Evolutionary conservation across 2,113 vertebrate species (phyloP).

Genomic region (Cyprinodon variegatus): DNA sequence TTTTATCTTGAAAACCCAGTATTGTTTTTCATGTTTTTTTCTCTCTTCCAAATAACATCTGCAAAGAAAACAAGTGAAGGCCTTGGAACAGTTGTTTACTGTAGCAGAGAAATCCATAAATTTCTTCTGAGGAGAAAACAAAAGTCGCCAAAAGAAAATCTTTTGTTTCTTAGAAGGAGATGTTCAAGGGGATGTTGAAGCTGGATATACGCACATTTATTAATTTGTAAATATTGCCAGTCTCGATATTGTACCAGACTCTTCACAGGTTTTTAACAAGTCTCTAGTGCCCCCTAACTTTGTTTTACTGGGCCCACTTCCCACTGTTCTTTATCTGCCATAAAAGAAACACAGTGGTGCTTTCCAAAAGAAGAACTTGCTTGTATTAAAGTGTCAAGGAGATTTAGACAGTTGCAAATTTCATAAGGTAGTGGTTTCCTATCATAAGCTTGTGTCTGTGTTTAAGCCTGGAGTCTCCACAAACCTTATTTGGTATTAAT

Average conservation of each 20-base stretch:
- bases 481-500: conserved; percentile 21
- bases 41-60: not conserved
- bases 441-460: conserved; percentile 46
- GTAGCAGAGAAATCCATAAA: conserved; percentile 22
- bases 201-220: not conserved
- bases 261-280: conserved; percentile 5
- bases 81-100: conserved; percentile 7
- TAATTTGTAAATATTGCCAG: conserved; percentile 7
- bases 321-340: conserved; percentile 13
- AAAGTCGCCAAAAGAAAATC: not conserved
- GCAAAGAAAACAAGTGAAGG: not conserved
- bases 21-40: not conserved
- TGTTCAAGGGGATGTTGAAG: not conserved
- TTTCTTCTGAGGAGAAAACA: not conserved
- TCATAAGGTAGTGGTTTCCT: conserved; percentile 54
- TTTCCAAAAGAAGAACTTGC: conserved; percentile 16
- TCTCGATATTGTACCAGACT: conserved; percentile 9
- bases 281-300: conserved; percentile 1
- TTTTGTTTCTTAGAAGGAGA: not conserved
- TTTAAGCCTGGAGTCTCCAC: conserved; percentile 31
- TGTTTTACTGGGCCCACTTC: conserved; percentile 8
- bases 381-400: conserved; percentile 61
- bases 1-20: not conserved
- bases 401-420: conserved; percentile 62
- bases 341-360: not conserved